A percentile compares a stretch with the other conserved stretches of the same genome.
Conservation (phyloP, 2,888 invertebrate genomes). For the Tholera decimalis region DNA sequence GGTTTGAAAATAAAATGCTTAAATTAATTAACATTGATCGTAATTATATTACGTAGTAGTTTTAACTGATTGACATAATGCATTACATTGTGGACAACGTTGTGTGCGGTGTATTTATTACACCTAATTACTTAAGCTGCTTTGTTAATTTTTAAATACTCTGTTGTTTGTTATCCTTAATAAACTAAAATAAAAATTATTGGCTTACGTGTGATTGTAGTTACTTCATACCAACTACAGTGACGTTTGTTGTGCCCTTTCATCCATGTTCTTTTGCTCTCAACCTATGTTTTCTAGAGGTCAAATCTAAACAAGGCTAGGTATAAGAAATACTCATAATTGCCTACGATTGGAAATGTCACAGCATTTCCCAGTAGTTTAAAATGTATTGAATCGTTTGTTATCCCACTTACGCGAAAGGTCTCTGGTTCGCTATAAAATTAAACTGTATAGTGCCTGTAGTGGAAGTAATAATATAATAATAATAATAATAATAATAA, state of each 20-base stretch:
- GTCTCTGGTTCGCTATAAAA: slow-evolving; percentile 23
- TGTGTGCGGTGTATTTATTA: too few species aligned
- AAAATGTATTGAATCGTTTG: slow-evolving; percentile 30
- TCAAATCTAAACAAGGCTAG: neutral
- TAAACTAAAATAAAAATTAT: too few species aligned
- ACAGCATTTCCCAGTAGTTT: slow-evolving; percentile 3
- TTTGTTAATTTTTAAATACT: too few species aligned
- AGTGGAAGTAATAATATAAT: slow-evolving; percentile 16
- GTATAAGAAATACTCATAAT: slow-evolving; percentile 1
- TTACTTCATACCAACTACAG: neutral
- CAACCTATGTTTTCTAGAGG: neutral
- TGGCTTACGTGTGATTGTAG: neutral
- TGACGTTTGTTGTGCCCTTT: neutral
- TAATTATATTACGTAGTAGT: too few species aligned
- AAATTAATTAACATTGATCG: too few species aligned
- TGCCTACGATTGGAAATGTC: neutral
- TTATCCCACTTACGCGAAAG: slow-evolving; percentile 31
- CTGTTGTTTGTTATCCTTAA: too few species aligned
- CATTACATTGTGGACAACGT: too few species aligned
- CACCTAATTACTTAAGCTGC: too few species aligned
- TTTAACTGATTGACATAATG: too few species aligned
- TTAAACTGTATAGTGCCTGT: slow-evolving; percentile 20
- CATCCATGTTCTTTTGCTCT: neutral
- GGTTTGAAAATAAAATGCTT: too few species aligned
- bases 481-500: too few species aligned